Conservation (phyloP, 2,113 vertebrate species). For the Nothocercus julius region DNA sequence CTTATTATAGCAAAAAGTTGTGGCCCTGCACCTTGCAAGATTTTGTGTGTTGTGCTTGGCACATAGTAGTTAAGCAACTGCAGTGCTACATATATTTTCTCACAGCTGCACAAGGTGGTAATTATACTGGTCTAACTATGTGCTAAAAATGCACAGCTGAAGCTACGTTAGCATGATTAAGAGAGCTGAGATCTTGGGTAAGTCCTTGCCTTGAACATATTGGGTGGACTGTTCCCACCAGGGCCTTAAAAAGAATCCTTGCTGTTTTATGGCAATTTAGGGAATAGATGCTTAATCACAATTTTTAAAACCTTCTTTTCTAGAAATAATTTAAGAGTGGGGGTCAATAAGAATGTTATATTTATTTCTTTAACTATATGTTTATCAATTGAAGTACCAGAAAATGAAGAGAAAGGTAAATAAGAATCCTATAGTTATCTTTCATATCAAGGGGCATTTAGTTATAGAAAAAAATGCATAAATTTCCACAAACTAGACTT, state of each 20-base stretch:
- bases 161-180: neutral
- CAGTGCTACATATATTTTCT: neutral
- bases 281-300: neutral
- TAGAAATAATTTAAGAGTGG: neutral
- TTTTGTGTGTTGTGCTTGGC: neutral
- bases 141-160: slow-evolving; percentile 32
- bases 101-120: slow-evolving; percentile 13
- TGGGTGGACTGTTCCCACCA: neutral
- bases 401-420: neutral
- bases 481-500: neutral
- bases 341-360: neutral
- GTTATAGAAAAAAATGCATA: neutral
- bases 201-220: neutral
- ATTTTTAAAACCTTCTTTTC: neutral
- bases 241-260: neutral
- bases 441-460: neutral
- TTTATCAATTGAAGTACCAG: neutral
- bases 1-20: slow-evolving; percentile 18
- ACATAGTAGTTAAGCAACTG: neutral
- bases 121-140: neutral
- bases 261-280: neutral
- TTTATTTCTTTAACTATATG: neutral
- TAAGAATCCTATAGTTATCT: neutral
- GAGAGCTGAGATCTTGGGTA: neutral
- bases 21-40: neutral